A percentile compares a stretch with the other conserved stretches of the same genome.
Evolutionary conservation across 2,888 invertebrate species (phyloP).

Genomic region (Cephus pygmeus): DNA sequence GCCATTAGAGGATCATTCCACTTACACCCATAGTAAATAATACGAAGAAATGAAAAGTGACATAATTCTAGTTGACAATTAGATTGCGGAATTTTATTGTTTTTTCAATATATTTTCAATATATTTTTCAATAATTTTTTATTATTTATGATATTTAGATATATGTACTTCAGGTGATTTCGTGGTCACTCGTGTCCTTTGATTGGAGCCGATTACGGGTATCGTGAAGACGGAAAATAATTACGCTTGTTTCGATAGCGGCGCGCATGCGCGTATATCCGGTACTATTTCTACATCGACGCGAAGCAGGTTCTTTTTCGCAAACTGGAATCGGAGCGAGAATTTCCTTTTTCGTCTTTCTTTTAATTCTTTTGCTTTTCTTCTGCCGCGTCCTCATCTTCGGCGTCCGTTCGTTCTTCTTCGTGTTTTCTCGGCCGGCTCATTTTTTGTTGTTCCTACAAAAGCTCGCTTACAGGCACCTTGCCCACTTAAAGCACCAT

Average conservation of each 20-base stretch:
- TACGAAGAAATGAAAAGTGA: not conserved
- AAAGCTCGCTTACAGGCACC: not conserved
- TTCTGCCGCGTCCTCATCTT: not conserved
- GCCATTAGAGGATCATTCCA: not conserved
- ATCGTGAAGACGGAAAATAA: not conserved
- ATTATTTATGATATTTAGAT: not conserved
- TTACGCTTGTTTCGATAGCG: not conserved
- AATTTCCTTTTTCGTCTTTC: not conserved
- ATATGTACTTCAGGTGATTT: not conserved
- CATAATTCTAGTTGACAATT: not conserved
- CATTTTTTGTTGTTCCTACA: not conserved
- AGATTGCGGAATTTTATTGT: not conserved
- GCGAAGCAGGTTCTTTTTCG: not conserved
- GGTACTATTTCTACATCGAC: not conserved
- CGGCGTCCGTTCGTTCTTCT: not conserved
- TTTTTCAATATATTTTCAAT: not conserved
- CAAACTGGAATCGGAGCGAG: not conserved
- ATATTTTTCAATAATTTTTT: not conserved
- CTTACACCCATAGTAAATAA: not conserved
- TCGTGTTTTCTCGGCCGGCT: not conserved
- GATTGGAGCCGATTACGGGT: not conserved
- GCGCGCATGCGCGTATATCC: not conserved
- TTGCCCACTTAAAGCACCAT: conserved; percentile 54
- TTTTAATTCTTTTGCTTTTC: not conserved
- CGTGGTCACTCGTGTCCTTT: not conserved